Percentiles rank a stretch among this genome's conserved stretches.
These are phyloP conservation scores for Nomada fabriciana DNA, from an alignment of 2,888 invertebrate species.

Conservation along the genomic window DNA sequence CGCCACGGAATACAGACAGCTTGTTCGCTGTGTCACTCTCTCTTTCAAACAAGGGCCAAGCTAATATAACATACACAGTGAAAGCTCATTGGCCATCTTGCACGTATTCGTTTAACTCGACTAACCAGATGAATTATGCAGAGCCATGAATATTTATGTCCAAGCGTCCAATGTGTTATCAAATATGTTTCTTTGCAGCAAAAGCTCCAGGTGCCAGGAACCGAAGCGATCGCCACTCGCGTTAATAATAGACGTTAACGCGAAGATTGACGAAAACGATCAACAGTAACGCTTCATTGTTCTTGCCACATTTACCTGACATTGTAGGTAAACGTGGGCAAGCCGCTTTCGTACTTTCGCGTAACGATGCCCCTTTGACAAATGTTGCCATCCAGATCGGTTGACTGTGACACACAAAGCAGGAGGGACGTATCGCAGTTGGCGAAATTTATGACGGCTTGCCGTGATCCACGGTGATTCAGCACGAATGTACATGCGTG, in stretches of 20 bases:
- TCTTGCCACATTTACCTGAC: not conserved
- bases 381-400: constrained; percentile 23
- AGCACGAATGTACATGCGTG: constrained; percentile 21
- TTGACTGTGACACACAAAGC: not conserved
- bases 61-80: too few species aligned
- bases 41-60: not conserved
- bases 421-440: not conserved
- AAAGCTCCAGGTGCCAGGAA: constrained; percentile 9
- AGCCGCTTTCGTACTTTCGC: constrained; percentile 26
- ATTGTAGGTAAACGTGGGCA: not conserved
- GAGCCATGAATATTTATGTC: constrained; percentile 28
- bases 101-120: not conserved
- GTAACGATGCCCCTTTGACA: constrained; percentile 11
- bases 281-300: constrained; percentile 36
- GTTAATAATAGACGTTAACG: constrained; percentile 1
- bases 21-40: not conserved
- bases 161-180: not conserved
- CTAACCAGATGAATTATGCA: not conserved
- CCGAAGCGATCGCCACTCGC: not conserved
- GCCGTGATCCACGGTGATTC: constrained; percentile 44
- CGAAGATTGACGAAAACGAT: constrained; percentile 25
- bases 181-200: too few species aligned
- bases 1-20: too few species aligned
- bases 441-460: constrained; percentile 28
- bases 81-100: not conserved